Evolutionary conservation across 92 coral and sea anemone genomes (phyloP), one percentile per base, ranked within the genome.

Genomic region (Heteractis magnifica): DNA sequence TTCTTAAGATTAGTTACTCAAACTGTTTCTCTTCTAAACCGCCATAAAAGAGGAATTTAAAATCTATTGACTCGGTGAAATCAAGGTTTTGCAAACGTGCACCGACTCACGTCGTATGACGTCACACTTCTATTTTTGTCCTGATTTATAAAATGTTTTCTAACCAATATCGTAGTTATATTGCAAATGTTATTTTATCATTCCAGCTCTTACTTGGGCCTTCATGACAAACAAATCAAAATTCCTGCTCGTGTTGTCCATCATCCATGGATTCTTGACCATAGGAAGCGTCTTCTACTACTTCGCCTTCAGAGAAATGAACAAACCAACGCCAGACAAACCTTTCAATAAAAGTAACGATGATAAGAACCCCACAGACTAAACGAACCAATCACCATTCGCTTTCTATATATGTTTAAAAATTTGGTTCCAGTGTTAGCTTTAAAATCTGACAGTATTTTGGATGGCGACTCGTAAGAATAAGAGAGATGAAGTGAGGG

Each of bases 241-340:
- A 77, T 68, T 76, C 16, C 94, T 91, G 16, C 80, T 91, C 16
- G 79, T 16, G 10, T 60, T 91, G 86, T 77, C 94, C 72, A 73
- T 79, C 65, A 41, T 91, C 62, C 94, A 91, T 65, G 92, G 85
- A 8, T 18, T 82, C 41, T 56, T 88, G 23, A 84, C 92, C 65
- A 21, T 85, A 76, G 91, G 88, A n/a, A 91, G 94, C 77, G 76
- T 87, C 10, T 91, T 88, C 83, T 91, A 91, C 82, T 88, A 84
- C 65, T 82, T 81, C 53, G 91, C 94, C 21, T 85, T 91, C 73
- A 88, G 94, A 71, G 90, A 88, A 80, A 60, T 91, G 65, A 91
- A 91, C 87, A 91, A 88, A 82, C 94, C 94, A 23, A 91, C 94
- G 2, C 94, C 94, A 20, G 94, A 91, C 20, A 91, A 91, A 82